Evolutionary conservation across 2,113 vertebrate genomes (phyloP), one percentile per base, ranked within the genome.

Genomic region (Megatriorchis doriae): DNA sequence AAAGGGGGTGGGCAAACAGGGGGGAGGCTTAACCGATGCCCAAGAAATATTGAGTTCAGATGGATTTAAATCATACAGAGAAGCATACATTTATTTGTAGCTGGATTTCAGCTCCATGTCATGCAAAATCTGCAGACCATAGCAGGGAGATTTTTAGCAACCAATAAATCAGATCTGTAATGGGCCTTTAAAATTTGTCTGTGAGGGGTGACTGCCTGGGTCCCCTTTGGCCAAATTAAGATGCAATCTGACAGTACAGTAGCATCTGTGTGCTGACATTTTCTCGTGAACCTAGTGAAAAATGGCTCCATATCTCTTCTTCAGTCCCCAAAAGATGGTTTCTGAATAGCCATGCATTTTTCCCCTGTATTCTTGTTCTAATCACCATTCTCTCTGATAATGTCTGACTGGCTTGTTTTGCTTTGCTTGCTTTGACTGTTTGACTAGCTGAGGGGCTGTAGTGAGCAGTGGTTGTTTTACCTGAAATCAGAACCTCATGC

Each of bases 251-350:
- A 97, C 96, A 91, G 96, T 84, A 95, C 96, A 86, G 93, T 91
- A 96, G 96, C 97, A 97, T 96, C 97, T 96, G 97, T 96, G 96
- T 97, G 97, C 97, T 98, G 98, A 98, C 98, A 97, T 98, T 97
- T 98, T 97, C 97, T 96, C 31, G 2, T 97, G 98, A 97, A 98
- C 94, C 97, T 95, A 45, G 91, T 98, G 97, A 98, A 98, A 98
- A 98, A 98, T 98, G 98, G 97, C 97, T 98, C 97, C 97, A 81
- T 93, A 77, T 96, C 97, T 97, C 86, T 95, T 90, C 80, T 96
- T 80, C 93, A 50, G 93, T 95, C 85, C 96, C 85, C 91, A 92
- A 93, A 97, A 98, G 97, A 96, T 36, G 52, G 73, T 91, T 94
- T 96, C 94, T 73, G 90, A 95, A 97, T 94, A 94, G 83, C 87